phyloP scores from a whole-genome alignment of 30 jellyfish, hydroid and myxozoan genomes.

The Rhopilema esculentum region DNA sequence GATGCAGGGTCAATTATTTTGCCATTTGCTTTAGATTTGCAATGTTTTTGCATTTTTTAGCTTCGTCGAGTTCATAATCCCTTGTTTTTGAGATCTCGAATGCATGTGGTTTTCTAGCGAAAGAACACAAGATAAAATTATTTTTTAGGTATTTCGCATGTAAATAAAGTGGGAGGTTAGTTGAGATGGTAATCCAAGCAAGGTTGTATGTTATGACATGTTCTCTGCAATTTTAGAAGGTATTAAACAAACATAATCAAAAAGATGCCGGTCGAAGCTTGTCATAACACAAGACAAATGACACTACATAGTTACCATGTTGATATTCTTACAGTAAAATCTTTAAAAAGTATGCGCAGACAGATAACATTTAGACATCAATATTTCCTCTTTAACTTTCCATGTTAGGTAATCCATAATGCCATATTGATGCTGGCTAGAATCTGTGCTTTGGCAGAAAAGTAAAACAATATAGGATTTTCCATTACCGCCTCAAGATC shows the following conservation, averaged over 20 bases:
- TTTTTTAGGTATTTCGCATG: neutral
- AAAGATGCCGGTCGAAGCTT: neutral
- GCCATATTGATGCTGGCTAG: too few species aligned
- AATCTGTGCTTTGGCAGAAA: too few species aligned
- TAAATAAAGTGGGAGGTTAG: neutral
- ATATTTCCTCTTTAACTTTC: too few species aligned
- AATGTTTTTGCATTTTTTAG: neutral
- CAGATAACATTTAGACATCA: neutral
- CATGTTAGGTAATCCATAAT: too few species aligned
- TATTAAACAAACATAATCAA: neutral
- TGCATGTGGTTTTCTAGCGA: neutral
- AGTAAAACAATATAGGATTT: too few species aligned
- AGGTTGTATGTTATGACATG: neutral
- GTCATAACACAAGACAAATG: neutral
- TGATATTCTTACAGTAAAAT: too few species aligned
- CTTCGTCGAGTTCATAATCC: neutral
- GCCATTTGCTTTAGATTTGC: neutral
- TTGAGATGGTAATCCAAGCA: neutral
- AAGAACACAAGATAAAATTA: neutral
- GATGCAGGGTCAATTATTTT: neutral
- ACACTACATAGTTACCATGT: neutral
- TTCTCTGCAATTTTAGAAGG: neutral
- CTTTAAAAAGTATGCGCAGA: neutral
- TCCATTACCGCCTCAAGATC: too few species aligned
- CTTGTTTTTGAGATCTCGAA: neutral